A percentile compares a stretch with the other conserved stretches of the same genome.
Conservation (phyloP, 2,888 invertebrate genomes). For the Pheosia gnoma region DNA sequence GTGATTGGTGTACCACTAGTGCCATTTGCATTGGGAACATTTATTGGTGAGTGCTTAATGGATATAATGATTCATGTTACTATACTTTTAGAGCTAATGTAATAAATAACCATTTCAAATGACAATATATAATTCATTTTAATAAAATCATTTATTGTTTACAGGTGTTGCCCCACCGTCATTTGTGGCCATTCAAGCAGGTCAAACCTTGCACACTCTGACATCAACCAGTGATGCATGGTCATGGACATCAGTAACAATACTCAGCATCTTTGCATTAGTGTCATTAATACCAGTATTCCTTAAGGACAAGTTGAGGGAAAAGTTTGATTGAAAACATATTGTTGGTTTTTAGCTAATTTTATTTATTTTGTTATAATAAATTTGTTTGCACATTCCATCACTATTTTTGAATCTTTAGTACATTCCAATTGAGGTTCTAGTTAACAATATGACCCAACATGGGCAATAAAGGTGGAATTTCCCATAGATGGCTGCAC, state of each 20-base stretch:
- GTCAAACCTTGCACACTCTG: slow-evolving; percentile 96
- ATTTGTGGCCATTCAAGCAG: slow-evolving; percentile 98
- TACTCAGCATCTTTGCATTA: slow-evolving; percentile 91
- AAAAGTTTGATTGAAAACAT: slow-evolving; percentile 88
- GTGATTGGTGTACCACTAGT: slow-evolving; percentile 97
- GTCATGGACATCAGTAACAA: slow-evolving; percentile 93
- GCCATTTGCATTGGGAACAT: slow-evolving; percentile 98
- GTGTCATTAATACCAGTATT: slow-evolving; percentile 95
- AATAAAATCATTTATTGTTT: slow-evolving; percentile 26
- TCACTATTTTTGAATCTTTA: slow-evolving; percentile 33
- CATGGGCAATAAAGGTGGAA: slow-evolving; percentile 85
- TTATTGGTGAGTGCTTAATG: slow-evolving; percentile 87
- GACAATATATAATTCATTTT: no score
- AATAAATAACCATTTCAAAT: no score
- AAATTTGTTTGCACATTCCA: slow-evolving; percentile 73
- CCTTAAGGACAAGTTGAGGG: slow-evolving; percentile 90
- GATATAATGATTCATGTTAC: not conserved
- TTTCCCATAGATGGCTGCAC: slow-evolving; percentile 85
- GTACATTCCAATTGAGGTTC: slow-evolving; percentile 11
- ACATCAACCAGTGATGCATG: slow-evolving; percentile 94
- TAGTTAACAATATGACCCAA: slow-evolving; percentile 88
- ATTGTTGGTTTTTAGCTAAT: slow-evolving; percentile 59
- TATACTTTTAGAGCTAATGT: no score
- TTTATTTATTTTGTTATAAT: slow-evolving; percentile 58
- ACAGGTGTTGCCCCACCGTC: slow-evolving; percentile 98